These are phyloP conservation scores for Hemichromis elongatus DNA, from an alignment of 2,113 vertebrate genomes.

Conservation along the genomic window DNA sequence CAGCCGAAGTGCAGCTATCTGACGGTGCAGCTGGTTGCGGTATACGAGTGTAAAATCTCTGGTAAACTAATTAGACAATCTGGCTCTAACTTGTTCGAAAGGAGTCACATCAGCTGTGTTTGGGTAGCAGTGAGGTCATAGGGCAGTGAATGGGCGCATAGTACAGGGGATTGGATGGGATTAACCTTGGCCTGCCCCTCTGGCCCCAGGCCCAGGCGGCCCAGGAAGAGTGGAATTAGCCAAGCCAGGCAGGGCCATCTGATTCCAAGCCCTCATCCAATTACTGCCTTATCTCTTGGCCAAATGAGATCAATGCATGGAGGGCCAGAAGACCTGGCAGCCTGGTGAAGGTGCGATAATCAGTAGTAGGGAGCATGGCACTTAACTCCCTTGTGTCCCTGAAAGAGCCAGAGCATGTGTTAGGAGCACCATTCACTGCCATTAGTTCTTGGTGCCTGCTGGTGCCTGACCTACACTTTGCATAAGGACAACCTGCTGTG, in stretches of 20 bases:
- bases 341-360: slow-evolving; percentile 66
- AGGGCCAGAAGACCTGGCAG: slow-evolving; percentile 61
- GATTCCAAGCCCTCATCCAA: slow-evolving; percentile 79
- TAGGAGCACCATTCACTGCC: slow-evolving; percentile 49
- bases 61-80: slow-evolving; percentile 42
- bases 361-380: slow-evolving; percentile 54
- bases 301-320: slow-evolving; percentile 74
- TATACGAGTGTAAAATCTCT: neutral
- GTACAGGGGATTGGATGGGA: slow-evolving; percentile 75
- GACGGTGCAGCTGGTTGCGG: neutral
- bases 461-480: slow-evolving; percentile 54
- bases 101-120: slow-evolving; percentile 39
- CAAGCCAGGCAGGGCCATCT: slow-evolving; percentile 71
- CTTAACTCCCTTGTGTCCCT: slow-evolving; percentile 54
- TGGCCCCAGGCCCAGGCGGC: slow-evolving; percentile 68
- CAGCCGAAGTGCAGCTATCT: neutral
- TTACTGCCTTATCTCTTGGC: slow-evolving; percentile 79
- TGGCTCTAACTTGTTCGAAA: slow-evolving; percentile 15
- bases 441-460: slow-evolving; percentile 42
- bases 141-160: slow-evolving; percentile 13
- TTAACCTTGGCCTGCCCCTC: slow-evolving; percentile 78
- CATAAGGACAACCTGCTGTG: slow-evolving; percentile 47
- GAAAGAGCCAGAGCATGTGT: slow-evolving; percentile 57
- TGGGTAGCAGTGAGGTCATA: slow-evolving; percentile 26
- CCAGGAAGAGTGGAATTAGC: slow-evolving; percentile 78